Evolutionary conservation across 2,113 vertebrate species (phyloP), one percentile per base, ranked within the genome.

Genomic region (Mus pahari): DNA sequence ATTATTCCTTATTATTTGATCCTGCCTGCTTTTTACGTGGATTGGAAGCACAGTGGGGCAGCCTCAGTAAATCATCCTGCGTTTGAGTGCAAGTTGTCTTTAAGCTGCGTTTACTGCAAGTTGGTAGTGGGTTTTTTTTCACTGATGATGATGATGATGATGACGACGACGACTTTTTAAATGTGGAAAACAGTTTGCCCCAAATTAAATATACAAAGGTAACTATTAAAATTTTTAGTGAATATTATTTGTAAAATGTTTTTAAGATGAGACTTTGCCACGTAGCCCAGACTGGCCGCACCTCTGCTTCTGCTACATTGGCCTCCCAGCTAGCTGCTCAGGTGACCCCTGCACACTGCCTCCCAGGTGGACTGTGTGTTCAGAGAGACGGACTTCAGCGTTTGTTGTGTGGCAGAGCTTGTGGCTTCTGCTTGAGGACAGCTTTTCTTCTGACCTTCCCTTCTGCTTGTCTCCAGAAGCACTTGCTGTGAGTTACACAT

Each of bases 1-100:
- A 92, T 64, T 96, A 83, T 84, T 64, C 22, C 71, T 53, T 92
- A 42, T 82, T 11, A 42, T 95, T 94, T 91, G 66, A 87, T 66
- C 36, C 36, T 90, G 70, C 55, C 82, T 31, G 14, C 39, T 16
- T 88, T 83, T 95, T 83, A 68, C 20, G 3, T 94, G 75, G 45
- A 12, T 82, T 28, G 79, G 74, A 78, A 68, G 19, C 14, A 36
- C 19, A 7, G 58, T 62, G 31, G 83, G 53, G 60, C 1, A 84
- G 36, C 53, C 5, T 86, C 12, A 58, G 22, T 28, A 58, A 33
- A 48, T 31, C 24, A 81, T 60, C 70, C 75, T 88, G 70, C 92
- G 81, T 88, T 90, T 92, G 20, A 5, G 3, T 94, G 14, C 12
- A n/a, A 13, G 14, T 68, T 74, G 5, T 79, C 48, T 83, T 20